Evolutionary conservation across 2,888 invertebrate genomes (phyloP).

Genomic region (Tortrix viridana): DNA sequence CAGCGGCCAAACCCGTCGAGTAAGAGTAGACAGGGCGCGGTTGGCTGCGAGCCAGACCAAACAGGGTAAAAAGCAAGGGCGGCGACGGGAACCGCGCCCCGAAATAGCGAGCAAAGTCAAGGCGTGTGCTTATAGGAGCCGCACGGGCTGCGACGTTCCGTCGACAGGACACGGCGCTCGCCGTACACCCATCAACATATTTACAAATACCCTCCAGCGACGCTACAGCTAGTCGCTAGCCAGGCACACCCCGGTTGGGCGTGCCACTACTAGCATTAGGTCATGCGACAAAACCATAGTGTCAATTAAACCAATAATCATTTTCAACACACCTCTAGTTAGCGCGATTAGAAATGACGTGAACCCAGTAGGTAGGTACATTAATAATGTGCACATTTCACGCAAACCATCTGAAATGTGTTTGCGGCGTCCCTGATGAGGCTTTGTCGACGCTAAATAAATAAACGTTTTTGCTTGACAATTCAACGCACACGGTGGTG

Average conservation of each 20-base stretch:
- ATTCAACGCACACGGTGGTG: slow-evolving; percentile 17
- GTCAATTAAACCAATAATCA: slow-evolving; percentile 34
- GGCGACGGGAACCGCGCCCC: slow-evolving; percentile 75
- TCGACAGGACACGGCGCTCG: slow-evolving; percentile 5
- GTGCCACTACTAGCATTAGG: slow-evolving; percentile 39
- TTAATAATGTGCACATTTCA: slow-evolving; percentile 47
- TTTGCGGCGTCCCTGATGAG: slow-evolving; percentile 33
- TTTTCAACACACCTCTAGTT: slow-evolving; percentile 47
- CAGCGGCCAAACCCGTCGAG: slow-evolving; percentile 39
- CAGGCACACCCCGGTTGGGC: slow-evolving; percentile 51
- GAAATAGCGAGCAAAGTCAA: slow-evolving; percentile 82
- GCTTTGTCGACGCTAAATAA: slow-evolving; percentile 15
- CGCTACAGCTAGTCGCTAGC: slow-evolving; percentile 31
- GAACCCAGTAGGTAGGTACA: slow-evolving; percentile 33
- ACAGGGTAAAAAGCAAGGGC: slow-evolving; percentile 81
- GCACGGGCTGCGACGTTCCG: slow-evolving; percentile 49
- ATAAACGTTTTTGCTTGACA: slow-evolving; percentile 22
- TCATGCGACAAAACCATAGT: slow-evolving; percentile 46
- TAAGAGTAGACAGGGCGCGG: slow-evolving; percentile 67
- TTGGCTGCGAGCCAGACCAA: slow-evolving; percentile 78
- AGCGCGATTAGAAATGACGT: slow-evolving; percentile 37
- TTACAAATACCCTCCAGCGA: slow-evolving; percentile 30
- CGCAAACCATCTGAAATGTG: slow-evolving; percentile 46
- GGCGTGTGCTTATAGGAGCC: slow-evolving; percentile 64
- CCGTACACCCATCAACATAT: neutral